These are phyloP conservation scores for Colletes latitarsis DNA, from an alignment of 1,140 invertebrate species.

Conservation along the genomic window DNA sequence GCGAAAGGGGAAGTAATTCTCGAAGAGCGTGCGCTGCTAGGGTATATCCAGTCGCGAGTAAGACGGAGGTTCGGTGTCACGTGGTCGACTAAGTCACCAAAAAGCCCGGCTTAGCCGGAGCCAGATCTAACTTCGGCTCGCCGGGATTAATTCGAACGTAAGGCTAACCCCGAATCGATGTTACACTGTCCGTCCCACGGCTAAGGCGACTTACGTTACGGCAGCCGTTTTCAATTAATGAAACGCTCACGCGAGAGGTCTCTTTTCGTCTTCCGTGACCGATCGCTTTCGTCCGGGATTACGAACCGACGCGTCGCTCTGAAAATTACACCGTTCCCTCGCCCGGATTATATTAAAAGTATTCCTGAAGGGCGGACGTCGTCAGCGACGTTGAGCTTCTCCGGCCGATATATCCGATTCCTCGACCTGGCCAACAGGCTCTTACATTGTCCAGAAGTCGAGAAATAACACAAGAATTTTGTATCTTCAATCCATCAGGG, in stretches of 20 bases:
- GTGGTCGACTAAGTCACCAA: slow-evolving; percentile 66
- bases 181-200: slow-evolving; percentile 22
- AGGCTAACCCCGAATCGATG: slow-evolving; percentile 63
- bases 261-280: slow-evolving; percentile 35
- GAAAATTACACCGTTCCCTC: slow-evolving; percentile 21
- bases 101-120: slow-evolving; percentile 64
- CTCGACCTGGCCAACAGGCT: no score
- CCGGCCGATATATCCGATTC: no score
- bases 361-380: background rate
- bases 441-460: no score
- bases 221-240: slow-evolving; percentile 67
- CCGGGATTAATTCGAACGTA: slow-evolving; percentile 68
- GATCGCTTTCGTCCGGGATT: slow-evolving; percentile 43
- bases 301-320: background rate
- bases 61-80: slow-evolving; percentile 56
- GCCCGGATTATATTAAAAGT: background rate
- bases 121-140: slow-evolving; percentile 65
- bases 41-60: slow-evolving; percentile 35
- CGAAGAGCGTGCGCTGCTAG: background rate
- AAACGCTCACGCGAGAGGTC: slow-evolving; percentile 55
- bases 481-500: no score
- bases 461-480: no score
- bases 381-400: background rate
- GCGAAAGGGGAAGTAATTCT: background rate
- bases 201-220: slow-evolving; percentile 60